phyloP scores from a whole-genome alignment of 2,113 vertebrate species.

The Stomatorhinus ivindoensis region DNA sequence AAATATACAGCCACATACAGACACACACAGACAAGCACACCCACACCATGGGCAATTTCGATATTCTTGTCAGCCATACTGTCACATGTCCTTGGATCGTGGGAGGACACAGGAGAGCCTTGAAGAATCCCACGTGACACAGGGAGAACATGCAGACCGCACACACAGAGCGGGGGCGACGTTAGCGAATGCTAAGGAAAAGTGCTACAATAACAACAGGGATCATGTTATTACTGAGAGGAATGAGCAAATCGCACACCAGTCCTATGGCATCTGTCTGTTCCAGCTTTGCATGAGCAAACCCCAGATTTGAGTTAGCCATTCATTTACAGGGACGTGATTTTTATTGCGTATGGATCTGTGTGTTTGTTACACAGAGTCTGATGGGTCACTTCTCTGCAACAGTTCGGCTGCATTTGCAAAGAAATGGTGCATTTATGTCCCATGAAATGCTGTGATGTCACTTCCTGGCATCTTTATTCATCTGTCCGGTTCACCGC shows the following conservation, averaged over 20 bases:
- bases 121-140: neutral
- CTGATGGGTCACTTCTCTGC: neutral
- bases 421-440: neutral
- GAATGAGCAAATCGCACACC: neutral
- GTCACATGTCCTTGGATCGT: neutral
- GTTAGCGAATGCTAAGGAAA: neutral
- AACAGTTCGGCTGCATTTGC: neutral
- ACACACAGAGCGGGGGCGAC: neutral
- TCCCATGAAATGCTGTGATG: neutral
- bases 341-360: neutral
- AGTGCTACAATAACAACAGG: neutral
- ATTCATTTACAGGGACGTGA: neutral
- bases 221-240: neutral
- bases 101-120: neutral
- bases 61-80: neutral
- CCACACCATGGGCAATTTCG: neutral
- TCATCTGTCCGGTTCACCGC: neutral
- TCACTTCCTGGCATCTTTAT: neutral
- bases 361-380: neutral
- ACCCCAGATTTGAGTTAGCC: neutral
- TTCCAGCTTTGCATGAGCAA: neutral
- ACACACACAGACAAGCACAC: neutral
- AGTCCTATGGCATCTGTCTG: conserved; percentile 3
- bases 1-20: neutral
- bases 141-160: neutral